phyloP scores from a whole-genome alignment of 2,113 vertebrate genomes.

The Psittacara wagleri region DNA sequence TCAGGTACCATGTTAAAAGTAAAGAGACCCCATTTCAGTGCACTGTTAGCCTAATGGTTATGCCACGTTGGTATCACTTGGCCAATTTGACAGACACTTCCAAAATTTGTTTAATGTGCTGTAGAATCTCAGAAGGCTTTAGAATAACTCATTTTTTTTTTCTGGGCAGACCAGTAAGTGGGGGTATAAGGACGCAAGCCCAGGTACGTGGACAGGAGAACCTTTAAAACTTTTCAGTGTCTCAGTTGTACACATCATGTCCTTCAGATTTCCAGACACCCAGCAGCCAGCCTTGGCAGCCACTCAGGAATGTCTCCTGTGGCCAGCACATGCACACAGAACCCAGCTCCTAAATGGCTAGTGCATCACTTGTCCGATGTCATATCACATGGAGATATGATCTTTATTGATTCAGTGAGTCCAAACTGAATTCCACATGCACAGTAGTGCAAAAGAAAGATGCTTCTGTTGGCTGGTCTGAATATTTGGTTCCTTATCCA shows the following conservation, averaged over 20 bases:
- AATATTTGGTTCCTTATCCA: not conserved
- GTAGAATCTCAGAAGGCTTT: not conserved
- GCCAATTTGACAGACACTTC: not conserved
- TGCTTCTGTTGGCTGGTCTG: not conserved
- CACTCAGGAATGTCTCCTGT: not conserved
- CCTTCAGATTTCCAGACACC: not conserved
- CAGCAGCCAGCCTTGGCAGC: not conserved
- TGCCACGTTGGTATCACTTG: not conserved
- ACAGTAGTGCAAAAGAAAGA: not conserved
- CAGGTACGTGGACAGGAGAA: not conserved
- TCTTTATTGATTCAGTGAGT: not conserved
- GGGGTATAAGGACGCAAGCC: not conserved
- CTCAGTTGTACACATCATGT: not conserved
- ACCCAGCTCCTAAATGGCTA: not conserved
- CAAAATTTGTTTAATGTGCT: not conserved
- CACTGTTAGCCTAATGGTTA: not conserved
- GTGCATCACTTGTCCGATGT: rapidly evolving
- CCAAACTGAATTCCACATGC: rapidly evolving
- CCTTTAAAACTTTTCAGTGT: not conserved
- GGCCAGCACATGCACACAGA: not conserved
- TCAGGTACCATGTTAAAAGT: not conserved
- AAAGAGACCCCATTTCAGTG: not conserved
- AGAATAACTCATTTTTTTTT: not conserved
- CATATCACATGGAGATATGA: not conserved
- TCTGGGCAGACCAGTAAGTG: not conserved